Conservation (phyloP, 2,888 invertebrate genomes). For the Heliconius ismenius region DNA sequence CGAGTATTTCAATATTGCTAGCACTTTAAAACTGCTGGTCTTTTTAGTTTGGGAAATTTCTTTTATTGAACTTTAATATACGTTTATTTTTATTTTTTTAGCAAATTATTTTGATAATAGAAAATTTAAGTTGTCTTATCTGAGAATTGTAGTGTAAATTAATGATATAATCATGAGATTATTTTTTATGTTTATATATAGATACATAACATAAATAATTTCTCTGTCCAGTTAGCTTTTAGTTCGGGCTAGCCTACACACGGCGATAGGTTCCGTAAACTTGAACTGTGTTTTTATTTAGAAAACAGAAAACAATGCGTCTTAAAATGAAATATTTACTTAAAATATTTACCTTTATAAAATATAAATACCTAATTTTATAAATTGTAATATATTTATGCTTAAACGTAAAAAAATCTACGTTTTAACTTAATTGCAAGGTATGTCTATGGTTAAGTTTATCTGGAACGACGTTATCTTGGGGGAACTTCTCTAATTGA, state of each 20-base stretch:
- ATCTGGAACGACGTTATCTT: slow-evolving; percentile 44
- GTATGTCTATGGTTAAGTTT: slow-evolving; percentile 46
- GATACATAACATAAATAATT: too few species aligned
- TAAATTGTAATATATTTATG: not conserved
- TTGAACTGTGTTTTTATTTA: too few species aligned
- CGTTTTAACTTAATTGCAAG: not conserved
- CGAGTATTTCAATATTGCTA: slow-evolving; percentile 40
- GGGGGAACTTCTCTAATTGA: slow-evolving; percentile 40
- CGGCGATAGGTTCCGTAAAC: too few species aligned
- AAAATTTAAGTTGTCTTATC: not conserved
- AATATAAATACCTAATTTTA: not conserved
- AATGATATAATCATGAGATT: too few species aligned
- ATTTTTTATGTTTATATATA: too few species aligned
- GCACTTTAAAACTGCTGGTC: slow-evolving; percentile 17
- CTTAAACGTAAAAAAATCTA: not conserved
- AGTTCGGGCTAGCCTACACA: too few species aligned
- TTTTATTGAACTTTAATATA: not conserved
- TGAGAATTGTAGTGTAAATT: not conserved
- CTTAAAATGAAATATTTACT: not conserved
- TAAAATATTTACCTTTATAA: not conserved
- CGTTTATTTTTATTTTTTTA: not conserved
- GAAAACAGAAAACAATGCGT: too few species aligned
- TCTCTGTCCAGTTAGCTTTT: too few species aligned
- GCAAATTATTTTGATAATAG: not conserved
- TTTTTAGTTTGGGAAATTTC: not conserved